These are phyloP conservation scores for Pteropus rufus DNA, from an alignment of 2,797 vertebrate genomes.

Conservation along the genomic window DNA sequence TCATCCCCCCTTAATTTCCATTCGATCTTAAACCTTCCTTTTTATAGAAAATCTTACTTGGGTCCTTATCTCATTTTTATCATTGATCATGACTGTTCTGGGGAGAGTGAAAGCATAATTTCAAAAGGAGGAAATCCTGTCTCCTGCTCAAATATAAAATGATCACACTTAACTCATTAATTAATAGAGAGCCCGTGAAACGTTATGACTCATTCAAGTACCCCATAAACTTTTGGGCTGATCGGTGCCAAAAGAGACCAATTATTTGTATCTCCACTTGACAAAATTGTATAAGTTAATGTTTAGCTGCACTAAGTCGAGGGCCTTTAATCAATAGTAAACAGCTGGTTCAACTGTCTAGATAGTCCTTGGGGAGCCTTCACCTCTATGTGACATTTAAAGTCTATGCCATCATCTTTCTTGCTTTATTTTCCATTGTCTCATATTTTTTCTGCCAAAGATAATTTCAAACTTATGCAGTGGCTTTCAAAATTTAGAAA, in stretches of 20 bases:
- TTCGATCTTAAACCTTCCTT: neutral
- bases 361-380: neutral
- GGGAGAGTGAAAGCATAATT: neutral
- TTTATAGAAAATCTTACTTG: neutral
- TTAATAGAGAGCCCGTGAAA: neutral
- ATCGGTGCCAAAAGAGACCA: neutral
- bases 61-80: neutral
- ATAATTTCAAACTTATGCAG: neutral
- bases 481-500: neutral
- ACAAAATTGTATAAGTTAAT: neutral
- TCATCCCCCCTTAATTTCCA: conserved; percentile 6
- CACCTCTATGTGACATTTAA: neutral
- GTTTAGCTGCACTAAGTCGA: neutral
- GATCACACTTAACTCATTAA: neutral
- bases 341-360: neutral
- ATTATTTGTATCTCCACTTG: neutral
- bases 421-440: neutral
- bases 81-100: neutral
- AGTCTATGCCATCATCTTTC: neutral
- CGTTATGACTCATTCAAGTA: neutral
- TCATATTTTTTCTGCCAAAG: neutral
- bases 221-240: neutral
- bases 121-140: neutral
- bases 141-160: neutral
- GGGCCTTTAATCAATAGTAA: neutral